Evolutionary conservation across 2,888 invertebrate genomes (phyloP), one percentile per base, ranked within the genome.

Genomic region (Serripes groenlandicus): DNA sequence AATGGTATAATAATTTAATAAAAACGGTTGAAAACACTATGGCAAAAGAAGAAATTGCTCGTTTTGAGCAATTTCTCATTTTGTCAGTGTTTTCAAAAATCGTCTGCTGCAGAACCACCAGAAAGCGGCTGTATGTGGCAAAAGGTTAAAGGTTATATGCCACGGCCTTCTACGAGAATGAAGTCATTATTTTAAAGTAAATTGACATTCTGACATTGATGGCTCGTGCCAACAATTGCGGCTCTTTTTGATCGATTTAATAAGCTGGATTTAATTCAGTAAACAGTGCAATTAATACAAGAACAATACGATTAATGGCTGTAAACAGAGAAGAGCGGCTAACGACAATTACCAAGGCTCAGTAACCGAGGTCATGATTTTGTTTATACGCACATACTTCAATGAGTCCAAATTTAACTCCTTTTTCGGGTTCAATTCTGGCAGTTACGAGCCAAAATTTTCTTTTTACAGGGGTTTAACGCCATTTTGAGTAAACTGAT

Each of bases 141-240:
- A 42, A 42, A 15, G 42, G 42, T 42, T 42, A 42, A 42, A 42
- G 42, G 9, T 42, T 15, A 42, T 15, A 15, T 42, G 7, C 9
- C 7, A 11, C 42, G 15, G 42, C 23, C 23, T 64, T 23, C n/a
- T 66, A 42, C 34, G 23, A 35, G 66, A 42, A 66, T 42, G 23
- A 42, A 66, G 42, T 15, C 42, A 66, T 66, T 66, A 66, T 66
- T 62, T n/a, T 66, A 66, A 66, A 66, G 42, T 66, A 66, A 66
- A 66, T 42, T 66, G 66, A 66, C 66, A 66, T 66, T 35, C 34
- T 66, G 26, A 66, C 66, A 42, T 66, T 26, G 18, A 15, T 28
- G 66, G 66, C 66, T 66, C 66, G 66, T 66, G 66, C 42, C 66
- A 66, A 66, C 35, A 56, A 37, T 66, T 42, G 42, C 66, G 66